Evolutionary conservation across 2,888 invertebrate species (phyloP).

Genomic region (Dione vanillae): DNA sequence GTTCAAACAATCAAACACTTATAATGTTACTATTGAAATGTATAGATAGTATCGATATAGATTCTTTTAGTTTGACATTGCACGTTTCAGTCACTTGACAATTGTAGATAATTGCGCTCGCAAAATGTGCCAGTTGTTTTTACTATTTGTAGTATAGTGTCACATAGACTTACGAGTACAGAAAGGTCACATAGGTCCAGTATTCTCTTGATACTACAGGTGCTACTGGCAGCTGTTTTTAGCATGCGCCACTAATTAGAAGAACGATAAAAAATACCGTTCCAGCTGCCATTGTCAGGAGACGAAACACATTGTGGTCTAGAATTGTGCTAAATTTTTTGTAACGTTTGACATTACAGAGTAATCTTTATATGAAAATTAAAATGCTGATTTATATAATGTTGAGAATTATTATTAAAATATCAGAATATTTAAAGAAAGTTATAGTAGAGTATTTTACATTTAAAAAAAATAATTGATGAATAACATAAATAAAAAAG

Average conservation of each 20-base stretch:
- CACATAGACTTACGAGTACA: conserved; percentile 50
- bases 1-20: too few relatives aligned
- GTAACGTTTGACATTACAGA: background rate
- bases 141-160: conserved; percentile 46
- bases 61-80: too few relatives aligned
- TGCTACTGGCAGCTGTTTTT: conserved; percentile 46
- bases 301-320: conserved; percentile 16
- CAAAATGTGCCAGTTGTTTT: conserved; percentile 35
- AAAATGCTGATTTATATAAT: too few relatives aligned
- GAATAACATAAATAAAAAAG: too few relatives aligned
- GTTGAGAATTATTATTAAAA: too few relatives aligned
- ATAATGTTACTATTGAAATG: too few relatives aligned
- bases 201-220: conserved; percentile 58
- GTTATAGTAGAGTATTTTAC: too few relatives aligned
- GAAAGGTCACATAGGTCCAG: conserved; percentile 64
- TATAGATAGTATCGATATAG: background rate
- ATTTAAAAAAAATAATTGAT: too few relatives aligned
- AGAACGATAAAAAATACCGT: conserved; percentile 34
- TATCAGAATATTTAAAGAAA: too few relatives aligned
- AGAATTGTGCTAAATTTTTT: background rate
- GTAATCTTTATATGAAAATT: background rate
- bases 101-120: conserved; percentile 5
- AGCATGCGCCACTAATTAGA: conserved; percentile 44
- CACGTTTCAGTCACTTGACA: conserved; percentile 9
- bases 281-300: conserved; percentile 33